phyloP scores from a whole-genome alignment of 2,888 invertebrate genomes.

The Cryptophagus acutangulus region DNA sequence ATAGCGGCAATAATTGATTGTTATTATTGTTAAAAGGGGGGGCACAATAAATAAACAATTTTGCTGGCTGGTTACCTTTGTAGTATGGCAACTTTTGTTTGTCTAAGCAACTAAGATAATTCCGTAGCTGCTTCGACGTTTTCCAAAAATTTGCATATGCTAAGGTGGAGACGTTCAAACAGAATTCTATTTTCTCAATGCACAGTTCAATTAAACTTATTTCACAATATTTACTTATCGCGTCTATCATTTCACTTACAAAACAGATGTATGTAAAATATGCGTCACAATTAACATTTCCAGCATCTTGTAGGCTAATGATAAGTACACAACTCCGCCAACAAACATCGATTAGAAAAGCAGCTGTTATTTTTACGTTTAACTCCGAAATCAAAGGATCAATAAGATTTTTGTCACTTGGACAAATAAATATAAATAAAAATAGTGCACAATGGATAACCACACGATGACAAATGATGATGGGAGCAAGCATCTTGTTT shows the following conservation, averaged over 20 bases:
- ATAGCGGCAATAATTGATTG: too few species aligned
- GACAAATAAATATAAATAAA: too few species aligned
- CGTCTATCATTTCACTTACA: conserved; percentile 1
- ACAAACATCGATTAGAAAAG: too few species aligned
- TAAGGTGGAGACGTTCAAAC: conserved; percentile 30
- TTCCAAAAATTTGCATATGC: conserved; percentile 35
- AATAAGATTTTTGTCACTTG: too few species aligned
- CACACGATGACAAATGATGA: too few species aligned
- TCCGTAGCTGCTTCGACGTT: conserved; percentile 20
- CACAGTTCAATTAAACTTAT: conserved; percentile 30
- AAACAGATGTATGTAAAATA: conserved; percentile 17
- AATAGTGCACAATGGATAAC: too few species aligned
- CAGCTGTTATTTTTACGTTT: too few species aligned
- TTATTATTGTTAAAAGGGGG: conserved; percentile 21
- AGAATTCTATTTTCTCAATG: conserved; percentile 30
- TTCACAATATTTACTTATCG: conserved; percentile 28
- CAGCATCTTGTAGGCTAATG: too few species aligned
- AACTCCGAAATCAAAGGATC: too few species aligned
- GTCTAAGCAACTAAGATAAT: conserved; percentile 32
- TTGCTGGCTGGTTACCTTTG: conserved; percentile 24
- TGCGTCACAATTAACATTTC: conserved; percentile 9
- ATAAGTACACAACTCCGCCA: too few species aligned
- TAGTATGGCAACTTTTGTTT: conserved; percentile 29
- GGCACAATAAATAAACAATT: conserved; percentile 31
- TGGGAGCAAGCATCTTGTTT: too few species aligned